Base-by-base conservation (phyloP, 2,797 vertebrate species). In the Bradypodion pumilum region DNA sequence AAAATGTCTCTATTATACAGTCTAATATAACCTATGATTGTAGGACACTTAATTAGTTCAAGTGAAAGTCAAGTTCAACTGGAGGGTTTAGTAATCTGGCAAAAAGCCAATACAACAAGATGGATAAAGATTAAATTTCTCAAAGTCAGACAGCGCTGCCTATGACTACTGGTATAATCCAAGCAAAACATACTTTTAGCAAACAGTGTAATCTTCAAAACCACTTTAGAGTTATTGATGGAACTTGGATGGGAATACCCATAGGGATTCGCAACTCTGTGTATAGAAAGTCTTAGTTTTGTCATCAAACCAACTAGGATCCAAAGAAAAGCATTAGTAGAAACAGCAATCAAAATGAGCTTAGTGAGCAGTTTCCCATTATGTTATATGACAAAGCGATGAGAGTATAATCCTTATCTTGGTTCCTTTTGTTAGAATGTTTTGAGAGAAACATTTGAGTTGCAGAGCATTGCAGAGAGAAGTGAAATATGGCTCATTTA, bases 171-270 rank as follows among this genome's bases (percentile, higher is more conserved):
- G 8, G 40, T 37, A 76, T 75, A 86, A 65, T 21, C 70, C 46
- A 49, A 52, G 5, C 0, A 4, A 74, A 32, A 42, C 4, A 4
- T 23, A 21, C 0, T 0, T 65, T 78, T 5, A 70, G 35, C 16
- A 59, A 66, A 72, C 49, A 70, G 32, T 56, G 23, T 79, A 40
- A 7, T 46, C 68, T 5, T 5, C 1, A 9, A 0, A 40, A 66
- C 72, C 29, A 2, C n/a, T 73, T 82, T 0, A 2, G 56, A 74
- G 21, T 68, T 78, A 76, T n/a, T 52, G 10, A 69, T 52, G 72
- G 70, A 49, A 60, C 81, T 0, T 35, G 0, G 40, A 75, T 15
- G 27, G 0, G 2, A 73, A 72, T 35, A 87, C 76, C 12, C 10
- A 35, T 6, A 59, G 29, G 52, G 42, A 86, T 83, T 85, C 27